These are phyloP conservation scores for Lithophane semibrunnea DNA, from an alignment of 2,888 invertebrate species.

Conservation along the genomic window DNA sequence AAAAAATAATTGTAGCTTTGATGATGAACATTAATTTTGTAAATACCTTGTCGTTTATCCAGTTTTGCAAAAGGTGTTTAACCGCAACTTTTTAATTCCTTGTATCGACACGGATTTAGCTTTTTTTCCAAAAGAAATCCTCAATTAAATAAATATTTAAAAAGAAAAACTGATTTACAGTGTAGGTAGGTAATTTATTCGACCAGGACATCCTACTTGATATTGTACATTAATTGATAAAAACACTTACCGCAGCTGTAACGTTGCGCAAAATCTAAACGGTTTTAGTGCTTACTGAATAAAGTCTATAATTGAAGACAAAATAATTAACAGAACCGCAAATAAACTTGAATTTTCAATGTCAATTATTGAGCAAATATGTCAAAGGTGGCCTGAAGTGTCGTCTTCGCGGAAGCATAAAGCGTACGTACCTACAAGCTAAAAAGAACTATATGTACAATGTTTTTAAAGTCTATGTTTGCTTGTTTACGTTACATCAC, in stretches of 20 bases:
- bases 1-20: slow-evolving; percentile 13
- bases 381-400: slow-evolving; percentile 71
- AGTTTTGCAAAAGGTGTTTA: slow-evolving; percentile 13
- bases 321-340: slow-evolving; percentile 34
- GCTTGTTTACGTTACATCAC: slow-evolving; percentile 1
- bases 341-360: slow-evolving; percentile 68
- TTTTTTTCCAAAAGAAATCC: slow-evolving; percentile 14
- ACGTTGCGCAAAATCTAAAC: background rate
- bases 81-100: slow-evolving; percentile 5
- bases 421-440: slow-evolving; percentile 11
- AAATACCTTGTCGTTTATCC: background rate
- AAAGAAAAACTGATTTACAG: background rate
- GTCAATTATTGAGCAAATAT: slow-evolving; percentile 72
- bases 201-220: slow-evolving; percentile 55
- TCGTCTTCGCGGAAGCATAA: slow-evolving; percentile 66
- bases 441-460: slow-evolving; percentile 56
- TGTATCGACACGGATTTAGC: slow-evolving; percentile 29
- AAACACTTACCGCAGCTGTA: slow-evolving; percentile 21
- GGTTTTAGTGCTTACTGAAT: slow-evolving; percentile 32
- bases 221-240: slow-evolving; percentile 37
- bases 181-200: slow-evolving; percentile 17
- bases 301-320: slow-evolving; percentile 41
- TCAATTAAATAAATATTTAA: background rate
- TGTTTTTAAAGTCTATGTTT: slow-evolving; percentile 29
- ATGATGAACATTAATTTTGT: slow-evolving; percentile 10